Evolutionary conservation across 2,888 invertebrate genomes (phyloP), one percentile per base, ranked within the genome.

Genomic region (Drosophila kokeensis): DNA sequence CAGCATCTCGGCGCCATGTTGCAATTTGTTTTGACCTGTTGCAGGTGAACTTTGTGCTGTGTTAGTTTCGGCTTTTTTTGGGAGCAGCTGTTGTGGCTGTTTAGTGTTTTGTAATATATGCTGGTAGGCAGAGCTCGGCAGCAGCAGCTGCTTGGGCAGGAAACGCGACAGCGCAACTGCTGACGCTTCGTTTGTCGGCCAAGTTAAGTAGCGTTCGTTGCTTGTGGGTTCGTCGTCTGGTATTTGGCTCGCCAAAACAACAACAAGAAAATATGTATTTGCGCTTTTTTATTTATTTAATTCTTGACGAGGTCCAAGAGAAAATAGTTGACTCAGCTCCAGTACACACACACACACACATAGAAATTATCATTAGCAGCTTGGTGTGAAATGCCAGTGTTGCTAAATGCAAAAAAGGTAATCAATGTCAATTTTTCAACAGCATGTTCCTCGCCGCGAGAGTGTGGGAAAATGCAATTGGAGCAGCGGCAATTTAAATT

Each of bases 31-130:
- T 24, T 27, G 53, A 63, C 64, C 65, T 67, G 71, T 24, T 64
- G 83, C 84, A 88, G 81, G 71, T 81, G 83, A 82, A 81, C 81
- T 83, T 77, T 84, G 61, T 53, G 72, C 71, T 74, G 66, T 48
- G 45, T 64, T 62, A 52, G 61, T 55, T 65, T 52, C 27, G 57
- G 59, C 38, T 59, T 61, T n/a, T 36, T 63, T 78, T 66, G 40
- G 53, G 45, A 49, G 59, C 34, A 54, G 50, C 45, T 54, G 40
- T 36, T 66, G 54, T 45, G 24, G 45, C 21, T 27, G 18, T 53
- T 21, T 45, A 24, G 45, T 52, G 49, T 59, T 80, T 69, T 69
- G 71, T 76, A 73, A 76, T 58, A 36, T 13, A 63, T 24, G 55
- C 48, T 32, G 67, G 36, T 36, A 36, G 27, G 13, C 52, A 30